phyloP scores from a whole-genome alignment of 1,140 invertebrate genomes.

The Hylyphantes graminicola region DNA sequence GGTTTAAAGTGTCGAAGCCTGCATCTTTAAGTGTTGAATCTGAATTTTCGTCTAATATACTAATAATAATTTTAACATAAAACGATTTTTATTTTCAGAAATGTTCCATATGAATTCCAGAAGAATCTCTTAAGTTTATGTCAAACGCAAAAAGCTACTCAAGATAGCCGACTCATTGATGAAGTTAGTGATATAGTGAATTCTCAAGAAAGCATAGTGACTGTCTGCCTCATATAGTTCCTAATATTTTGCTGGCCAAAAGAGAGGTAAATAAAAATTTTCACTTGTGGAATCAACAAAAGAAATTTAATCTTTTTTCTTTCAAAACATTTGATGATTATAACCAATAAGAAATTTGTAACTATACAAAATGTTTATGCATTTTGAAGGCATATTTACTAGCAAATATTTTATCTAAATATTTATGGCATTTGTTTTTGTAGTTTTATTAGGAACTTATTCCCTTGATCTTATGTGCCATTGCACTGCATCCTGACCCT shows the following conservation, averaged over 20 bases:
- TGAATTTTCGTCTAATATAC: too few relatives aligned
- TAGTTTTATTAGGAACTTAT: constrained; percentile 74
- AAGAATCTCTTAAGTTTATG: constrained; percentile 68
- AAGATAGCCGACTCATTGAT: constrained; percentile 67
- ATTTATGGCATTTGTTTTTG: background rate
- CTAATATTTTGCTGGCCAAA: constrained; percentile 78
- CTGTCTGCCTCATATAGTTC: constrained; percentile 74
- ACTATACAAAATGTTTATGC: too few relatives aligned
- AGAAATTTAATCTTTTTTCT: too few relatives aligned
- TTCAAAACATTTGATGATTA: too few relatives aligned
- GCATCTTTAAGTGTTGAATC: too few relatives aligned
- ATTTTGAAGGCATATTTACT: too few relatives aligned
- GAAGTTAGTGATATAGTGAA: constrained; percentile 67
- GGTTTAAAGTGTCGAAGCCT: too few relatives aligned
- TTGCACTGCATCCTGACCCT: constrained; percentile 74
- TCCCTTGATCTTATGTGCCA: constrained; percentile 76
- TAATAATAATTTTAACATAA: too few relatives aligned
- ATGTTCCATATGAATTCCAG: constrained; percentile 71
- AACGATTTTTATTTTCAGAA: constrained; percentile 56
- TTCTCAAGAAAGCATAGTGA: constrained; percentile 65
- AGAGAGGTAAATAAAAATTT: constrained; percentile 70
- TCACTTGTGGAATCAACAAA: too few relatives aligned
- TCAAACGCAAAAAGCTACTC: constrained; percentile 63
- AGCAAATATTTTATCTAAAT: background rate
- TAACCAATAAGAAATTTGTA: too few relatives aligned